These are phyloP conservation scores for Plagodis pulveraria DNA, from an alignment of 2,888 invertebrate genomes.

Conservation along the genomic window DNA sequence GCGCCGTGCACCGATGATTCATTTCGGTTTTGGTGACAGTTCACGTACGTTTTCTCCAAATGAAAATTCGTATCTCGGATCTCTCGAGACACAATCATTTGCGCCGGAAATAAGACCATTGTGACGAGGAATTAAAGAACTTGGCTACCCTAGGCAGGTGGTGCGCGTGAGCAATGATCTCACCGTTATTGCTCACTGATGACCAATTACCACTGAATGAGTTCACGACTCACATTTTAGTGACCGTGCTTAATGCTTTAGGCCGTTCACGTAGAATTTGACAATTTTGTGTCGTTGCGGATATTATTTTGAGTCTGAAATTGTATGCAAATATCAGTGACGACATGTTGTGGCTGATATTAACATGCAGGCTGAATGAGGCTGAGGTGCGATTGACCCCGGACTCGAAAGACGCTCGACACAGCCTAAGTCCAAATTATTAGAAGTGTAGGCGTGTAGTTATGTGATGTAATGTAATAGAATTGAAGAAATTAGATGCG, in stretches of 20 bases:
- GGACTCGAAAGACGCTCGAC: background rate
- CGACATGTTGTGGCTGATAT: background rate
- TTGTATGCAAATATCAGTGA: background rate
- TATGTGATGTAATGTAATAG: too few relatives aligned
- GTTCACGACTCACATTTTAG: slow-evolving; percentile 58
- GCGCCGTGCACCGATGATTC: too few relatives aligned
- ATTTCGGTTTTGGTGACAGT: too few relatives aligned
- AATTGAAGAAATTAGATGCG: too few relatives aligned
- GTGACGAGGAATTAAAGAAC: slow-evolving; percentile 12
- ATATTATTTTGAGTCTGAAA: background rate
- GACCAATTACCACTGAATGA: slow-evolving; percentile 68
- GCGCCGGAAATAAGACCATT: slow-evolving; percentile 9
- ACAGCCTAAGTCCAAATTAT: background rate
- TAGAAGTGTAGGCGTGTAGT: too few relatives aligned
- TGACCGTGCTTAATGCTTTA: slow-evolving; percentile 42
- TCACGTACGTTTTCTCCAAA: too few relatives aligned
- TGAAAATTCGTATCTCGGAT: too few relatives aligned
- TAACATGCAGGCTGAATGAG: background rate
- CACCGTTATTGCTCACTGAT: slow-evolving; percentile 77
- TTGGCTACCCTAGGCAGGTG: slow-evolving; percentile 37
- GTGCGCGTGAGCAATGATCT: slow-evolving; percentile 65
- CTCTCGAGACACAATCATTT: slow-evolving; percentile 4
- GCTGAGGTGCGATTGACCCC: slow-evolving; percentile 22
- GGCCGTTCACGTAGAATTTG: slow-evolving; percentile 27
- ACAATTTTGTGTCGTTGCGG: slow-evolving; percentile 1